Evolutionary conservation across 2,888 invertebrate genomes (phyloP), one percentile per base, ranked within the genome.

Genomic region (Torymus aiolomorphi): DNA sequence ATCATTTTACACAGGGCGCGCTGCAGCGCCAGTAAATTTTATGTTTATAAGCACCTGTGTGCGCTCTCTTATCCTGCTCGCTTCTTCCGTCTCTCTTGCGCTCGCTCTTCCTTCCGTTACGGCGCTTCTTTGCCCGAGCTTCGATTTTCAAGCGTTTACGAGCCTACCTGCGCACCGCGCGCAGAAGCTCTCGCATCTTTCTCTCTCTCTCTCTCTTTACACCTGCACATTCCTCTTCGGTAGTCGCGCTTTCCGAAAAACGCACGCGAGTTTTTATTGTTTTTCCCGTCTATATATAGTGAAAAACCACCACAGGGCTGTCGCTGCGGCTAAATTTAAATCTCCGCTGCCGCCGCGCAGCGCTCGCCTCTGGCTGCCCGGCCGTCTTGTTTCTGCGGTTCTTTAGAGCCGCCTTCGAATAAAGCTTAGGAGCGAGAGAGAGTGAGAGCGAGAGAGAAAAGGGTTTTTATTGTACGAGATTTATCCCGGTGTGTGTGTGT

Each of bases 41-140:
- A 74, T 74, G 74, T 74, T 78, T 74, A 74, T 78, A 78, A 69
- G 65, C 86, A 88, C 88, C 88, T 88, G 88, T 82, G 78, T 67
- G 56, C 42, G 42, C 42, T 42, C 42, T 42, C 42, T 42, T 42
- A 42, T 42, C 42, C 42, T 42, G 8, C 24, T 10, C 12, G 5
- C 51, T 31, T 16, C 8, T 14, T 66, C 20, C 66, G 18, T 31
- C 63, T 56, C 66, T 16, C 42, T 57, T 16, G 57, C 62, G 24
- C 51, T 51, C 14, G 59, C 70, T 56, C 59, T 69, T 18, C 61
- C 72, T 24, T 49, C 11, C 61, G 16, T 14, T 51, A 49, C 20
- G 12, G 14, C 62, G 62, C 52, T n/a, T 13, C 62, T 61, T 65
- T 75, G 66, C 59, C 42, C 69, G 42, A 59, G 54, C 63, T 67